Base-by-base conservation (phyloP, 2,113 vertebrate genomes). In the Halcyon senegalensis region DNA sequence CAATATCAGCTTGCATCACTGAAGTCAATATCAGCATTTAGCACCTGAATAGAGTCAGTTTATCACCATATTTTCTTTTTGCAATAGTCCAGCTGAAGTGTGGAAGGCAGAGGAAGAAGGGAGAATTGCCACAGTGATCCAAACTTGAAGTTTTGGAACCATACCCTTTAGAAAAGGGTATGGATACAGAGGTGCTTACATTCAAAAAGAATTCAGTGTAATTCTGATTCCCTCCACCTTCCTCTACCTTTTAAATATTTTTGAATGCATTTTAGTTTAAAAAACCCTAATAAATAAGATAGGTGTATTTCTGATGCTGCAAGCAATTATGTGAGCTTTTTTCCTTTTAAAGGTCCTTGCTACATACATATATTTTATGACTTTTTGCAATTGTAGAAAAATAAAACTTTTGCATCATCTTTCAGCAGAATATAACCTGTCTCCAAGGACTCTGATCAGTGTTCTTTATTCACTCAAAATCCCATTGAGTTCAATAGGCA, bases 201-300 rank as follows among this genome's bases (percentile, higher is more conserved):
- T 4, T 33, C 0, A 0, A 62, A 62, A 73, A n/a, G 4, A 46
- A 75, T 63, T 59, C 13, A 59, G 3, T 4, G 2, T 28, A 63
- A 53, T 93, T 90, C 20, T 75, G 48, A 53, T 89, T 41, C 17
- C 41, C 6, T 58, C 39, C 17, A 58, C 10, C 23, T 81, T 69
- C 7, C 15, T 58, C 13, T 82, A 37, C 15, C 12, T 81, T 93
- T 80, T 25, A 83, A 74, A 56, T 84, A 58, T 35, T 92, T 93
- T 92, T 25, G 20, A 55, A 50, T 46, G 2, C 17, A 62, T 74
- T 77, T 80, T 80, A 12, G 59, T 33, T 88, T 74, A 31, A 91
- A 66, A 89, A 51, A 66, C 25, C 16, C n/a, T 62, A 35, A 46
- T 58, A 69, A 77, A 53, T 41, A 16, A 35, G 43, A 6, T 35